These are phyloP conservation scores for Corythornis vintsioides DNA, from an alignment of 2,113 vertebrate species.

Conservation along the genomic window DNA sequence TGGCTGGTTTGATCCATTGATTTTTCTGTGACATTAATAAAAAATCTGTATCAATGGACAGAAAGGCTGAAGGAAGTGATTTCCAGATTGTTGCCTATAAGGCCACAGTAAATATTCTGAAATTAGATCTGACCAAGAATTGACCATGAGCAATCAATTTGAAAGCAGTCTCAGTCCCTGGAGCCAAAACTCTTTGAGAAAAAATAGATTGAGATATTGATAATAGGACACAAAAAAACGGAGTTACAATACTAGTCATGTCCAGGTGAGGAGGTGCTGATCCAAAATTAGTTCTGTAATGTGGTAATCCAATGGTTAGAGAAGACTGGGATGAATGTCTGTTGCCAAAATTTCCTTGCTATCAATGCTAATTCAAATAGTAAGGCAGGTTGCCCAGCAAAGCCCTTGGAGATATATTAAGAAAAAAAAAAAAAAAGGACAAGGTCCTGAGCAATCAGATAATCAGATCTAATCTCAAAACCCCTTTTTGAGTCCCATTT, in stretches of 20 bases:
- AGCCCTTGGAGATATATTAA: not conserved
- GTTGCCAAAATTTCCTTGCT: not conserved
- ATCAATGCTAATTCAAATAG: not conserved
- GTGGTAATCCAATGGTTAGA: not conserved
- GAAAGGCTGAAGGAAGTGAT: not conserved
- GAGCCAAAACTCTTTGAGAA: not conserved
- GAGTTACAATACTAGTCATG: not conserved
- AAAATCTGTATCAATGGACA: not conserved
- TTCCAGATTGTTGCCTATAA: not conserved
- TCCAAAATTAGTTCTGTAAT: not conserved
- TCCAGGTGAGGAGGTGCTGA: not conserved
- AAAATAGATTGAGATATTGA: not conserved
- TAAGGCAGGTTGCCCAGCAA: not conserved
- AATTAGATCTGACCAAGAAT: not conserved
- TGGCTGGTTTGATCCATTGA: not conserved
- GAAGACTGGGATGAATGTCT: not conserved
- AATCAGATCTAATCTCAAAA: not conserved
- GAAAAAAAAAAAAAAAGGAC: not conserved
- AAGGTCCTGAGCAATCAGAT: not conserved
- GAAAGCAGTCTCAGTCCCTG: not conserved
- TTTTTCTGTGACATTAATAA: not conserved
- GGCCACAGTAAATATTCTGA: not conserved
- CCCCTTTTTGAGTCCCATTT: not conserved
- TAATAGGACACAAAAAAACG: not conserved
- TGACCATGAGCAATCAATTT: not conserved